These are phyloP conservation scores for Poeciliopsis turrubarensis DNA, from an alignment of 2,113 vertebrate species.

Conservation along the genomic window DNA sequence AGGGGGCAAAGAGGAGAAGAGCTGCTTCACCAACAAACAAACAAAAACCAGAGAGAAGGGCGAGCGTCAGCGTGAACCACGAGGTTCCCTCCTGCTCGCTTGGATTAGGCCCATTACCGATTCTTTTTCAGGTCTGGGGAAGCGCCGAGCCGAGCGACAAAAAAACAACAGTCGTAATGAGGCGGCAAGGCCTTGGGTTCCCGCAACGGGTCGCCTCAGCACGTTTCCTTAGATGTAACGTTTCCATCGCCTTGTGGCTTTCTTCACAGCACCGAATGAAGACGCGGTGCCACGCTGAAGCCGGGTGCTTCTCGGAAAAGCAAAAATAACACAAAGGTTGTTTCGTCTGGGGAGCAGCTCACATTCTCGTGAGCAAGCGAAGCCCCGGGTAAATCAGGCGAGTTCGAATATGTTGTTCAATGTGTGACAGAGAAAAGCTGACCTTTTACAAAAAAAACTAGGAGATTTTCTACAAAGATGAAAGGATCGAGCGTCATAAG, in stretches of 20 bases:
- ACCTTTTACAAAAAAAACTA: background rate
- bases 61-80: slow-evolving; percentile 51
- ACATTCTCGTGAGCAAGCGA: background rate
- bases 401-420: background rate
- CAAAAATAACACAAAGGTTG: background rate
- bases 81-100: slow-evolving; percentile 50
- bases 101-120: slow-evolving; percentile 70
- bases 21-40: slow-evolving; percentile 12
- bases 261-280: background rate
- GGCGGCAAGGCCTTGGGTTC: slow-evolving; percentile 41
- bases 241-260: background rate
- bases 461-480: no score
- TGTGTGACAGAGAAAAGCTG: background rate
- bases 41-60: slow-evolving; percentile 7
- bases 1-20: slow-evolving; percentile 1
- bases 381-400: background rate
- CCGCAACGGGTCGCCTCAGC: slow-evolving; percentile 53
- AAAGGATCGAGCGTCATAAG: no score
- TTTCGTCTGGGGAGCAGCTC: background rate
- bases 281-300: background rate
- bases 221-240: slow-evolving; percentile 7
- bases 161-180: slow-evolving; percentile 42
- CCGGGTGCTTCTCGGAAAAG: background rate
- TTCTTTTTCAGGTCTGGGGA: slow-evolving; percentile 56
- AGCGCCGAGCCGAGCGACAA: slow-evolving; percentile 52